Base-by-base conservation (phyloP, 2,888 invertebrate genomes). In the Synergus japonicus region DNA sequence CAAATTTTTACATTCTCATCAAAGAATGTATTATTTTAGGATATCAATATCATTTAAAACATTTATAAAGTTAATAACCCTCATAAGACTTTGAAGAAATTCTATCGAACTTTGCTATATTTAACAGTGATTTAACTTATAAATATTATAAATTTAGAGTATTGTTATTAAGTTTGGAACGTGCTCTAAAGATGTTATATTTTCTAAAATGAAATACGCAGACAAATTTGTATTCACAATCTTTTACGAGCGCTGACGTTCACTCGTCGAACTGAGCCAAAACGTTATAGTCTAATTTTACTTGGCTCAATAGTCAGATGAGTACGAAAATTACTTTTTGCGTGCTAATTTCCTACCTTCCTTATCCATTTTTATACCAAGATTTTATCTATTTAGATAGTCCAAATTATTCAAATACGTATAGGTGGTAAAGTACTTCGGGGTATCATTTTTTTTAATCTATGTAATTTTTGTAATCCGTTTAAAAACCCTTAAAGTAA, bases 261-360 rank as follows among this genome's bases (percentile, higher is more conserved):
- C 44, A 67, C 18, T 46, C 12, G 43, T 44, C 12, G 18, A 44
- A 67, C 10, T 43, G n/a, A 43, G 67, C 67, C 67, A 67, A 67
- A 44, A 67, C 5, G 43, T 44, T n/a, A 44, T 44, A 67, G 44
- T 67, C 67, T 67, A 67, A 67, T 67, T 67, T 67, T 67, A 67
- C 67, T 67, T 67, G 43, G 67, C 67, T 44, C 44, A 67, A 67
- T 67, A 67, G 18, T 67, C 37, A 37, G 22, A 44, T 44, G 15
- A 41, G 7, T 41, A 67, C 5, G 18, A 22, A 67, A 67, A 67
- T 67, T n/a, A 67, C 67, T 67, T 44, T 44, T 67, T 44, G 67
- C 67, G 67, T 67, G 44, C 67, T 43, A 46, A 67, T 67, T 46
- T 22, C 43, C 44, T 12, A 67, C 18, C 22, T 18, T 9, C 46